Percentiles rank a stretch among this genome's conserved stretches.
Conservation (phyloP, 2,888 invertebrate genomes). For the Brachylomia viminalis region DNA sequence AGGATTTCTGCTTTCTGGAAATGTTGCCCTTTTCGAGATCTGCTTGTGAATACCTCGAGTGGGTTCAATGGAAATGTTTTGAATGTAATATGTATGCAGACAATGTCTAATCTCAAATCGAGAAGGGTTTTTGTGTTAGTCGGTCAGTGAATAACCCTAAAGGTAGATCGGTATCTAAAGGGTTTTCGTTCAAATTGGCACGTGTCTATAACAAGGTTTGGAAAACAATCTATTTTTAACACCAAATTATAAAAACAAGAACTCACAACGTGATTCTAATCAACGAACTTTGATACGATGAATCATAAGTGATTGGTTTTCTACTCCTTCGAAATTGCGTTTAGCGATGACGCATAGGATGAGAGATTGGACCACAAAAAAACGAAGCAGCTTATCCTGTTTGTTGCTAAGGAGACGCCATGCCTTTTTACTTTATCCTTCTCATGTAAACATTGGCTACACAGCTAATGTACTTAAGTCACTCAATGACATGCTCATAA, state of each 20-base stretch:
- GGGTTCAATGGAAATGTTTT: conserved; percentile 46
- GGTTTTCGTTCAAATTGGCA: conserved; percentile 60
- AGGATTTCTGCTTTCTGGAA: conserved; percentile 30
- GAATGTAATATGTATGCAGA: conserved; percentile 54
- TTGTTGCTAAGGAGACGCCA: conserved; percentile 48
- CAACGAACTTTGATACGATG: conserved; percentile 60
- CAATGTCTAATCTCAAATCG: conserved; percentile 43
- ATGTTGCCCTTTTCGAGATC: conserved; percentile 47
- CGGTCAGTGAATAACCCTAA: conserved; percentile 58
- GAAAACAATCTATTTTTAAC: conserved; percentile 53
- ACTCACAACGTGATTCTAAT: conserved; percentile 45
- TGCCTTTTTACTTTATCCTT: conserved; percentile 41
- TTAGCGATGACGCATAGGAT: conserved; percentile 55
- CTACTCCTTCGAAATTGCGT: conserved; percentile 53
- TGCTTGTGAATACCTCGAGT: conserved; percentile 30
- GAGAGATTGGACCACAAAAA: conserved; percentile 57
- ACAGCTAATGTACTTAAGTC: conserved; percentile 63
- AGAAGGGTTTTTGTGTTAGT: conserved; percentile 58
- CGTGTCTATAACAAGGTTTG: conserved; percentile 40
- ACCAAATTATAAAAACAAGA: conserved; percentile 41
- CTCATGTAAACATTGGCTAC: conserved; percentile 28
- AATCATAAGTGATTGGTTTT: conserved; percentile 64
- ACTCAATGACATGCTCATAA: conserved; percentile 59
- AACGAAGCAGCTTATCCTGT: conserved; percentile 55
- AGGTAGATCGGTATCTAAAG: conserved; percentile 47